Conservation (phyloP, 2,797 vertebrate genomes). For the Pangasius djambal region DNA sequence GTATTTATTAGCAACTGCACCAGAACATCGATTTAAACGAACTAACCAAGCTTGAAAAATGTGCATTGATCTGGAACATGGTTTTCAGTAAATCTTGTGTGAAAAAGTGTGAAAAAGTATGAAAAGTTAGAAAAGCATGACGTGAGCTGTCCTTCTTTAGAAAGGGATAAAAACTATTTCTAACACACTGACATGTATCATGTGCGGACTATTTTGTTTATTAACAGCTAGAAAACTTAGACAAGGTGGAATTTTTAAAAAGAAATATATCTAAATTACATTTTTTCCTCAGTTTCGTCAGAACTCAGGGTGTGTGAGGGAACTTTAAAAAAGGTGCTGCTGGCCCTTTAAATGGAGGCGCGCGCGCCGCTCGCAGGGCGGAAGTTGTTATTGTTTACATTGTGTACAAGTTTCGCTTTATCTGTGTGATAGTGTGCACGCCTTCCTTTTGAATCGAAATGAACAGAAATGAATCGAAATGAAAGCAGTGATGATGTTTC, state of each 20-base stretch:
- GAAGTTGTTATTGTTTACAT: slow-evolving; percentile 52
- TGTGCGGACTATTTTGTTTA: not conserved
- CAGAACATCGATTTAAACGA: not conserved
- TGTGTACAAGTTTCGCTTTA: slow-evolving; percentile 14
- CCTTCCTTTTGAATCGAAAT: not conserved
- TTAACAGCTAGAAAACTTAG: not conserved
- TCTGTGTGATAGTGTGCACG: no score
- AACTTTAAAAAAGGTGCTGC: not conserved
- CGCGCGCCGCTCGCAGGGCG: not conserved
- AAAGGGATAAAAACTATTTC: not conserved
- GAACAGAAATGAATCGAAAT: no score
- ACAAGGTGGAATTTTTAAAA: not conserved
- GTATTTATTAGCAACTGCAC: not conserved
- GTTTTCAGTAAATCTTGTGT: not conserved
- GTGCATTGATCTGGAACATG: not conserved
- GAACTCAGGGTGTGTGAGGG: not conserved
- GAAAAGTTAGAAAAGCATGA: no score
- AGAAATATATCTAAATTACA: no score
- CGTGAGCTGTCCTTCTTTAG: not conserved
- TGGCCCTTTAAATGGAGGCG: slow-evolving; percentile 58
- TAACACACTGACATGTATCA: not conserved
- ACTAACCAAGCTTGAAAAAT: not conserved
- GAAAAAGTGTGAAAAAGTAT: no score
- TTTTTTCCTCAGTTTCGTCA: not conserved
- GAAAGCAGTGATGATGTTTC: no score